Base-by-base conservation (phyloP, 2,797 vertebrate species). In the Kryptopterus vitreolus region DNA sequence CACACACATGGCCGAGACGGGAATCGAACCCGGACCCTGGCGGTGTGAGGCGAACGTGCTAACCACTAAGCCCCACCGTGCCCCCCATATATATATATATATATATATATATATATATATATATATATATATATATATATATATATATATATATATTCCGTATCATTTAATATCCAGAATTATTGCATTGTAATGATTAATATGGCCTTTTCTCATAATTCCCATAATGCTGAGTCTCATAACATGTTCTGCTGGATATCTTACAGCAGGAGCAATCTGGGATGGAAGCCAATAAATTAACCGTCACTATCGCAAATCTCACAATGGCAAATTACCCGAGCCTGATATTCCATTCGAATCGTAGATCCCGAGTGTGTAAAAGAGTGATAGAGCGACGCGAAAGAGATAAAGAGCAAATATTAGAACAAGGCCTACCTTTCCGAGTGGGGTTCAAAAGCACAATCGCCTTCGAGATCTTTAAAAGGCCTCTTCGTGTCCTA, bases 351-450 rank as follows among this genome's bases (percentile, higher is more conserved):
- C 29, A 50, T 31, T 63, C 43, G 24, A 63, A 11, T n/a, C 46
- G 1, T 24, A 57, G 8, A 73, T 73, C 53, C 53, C 22, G 11
- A 58, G 71, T 43, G 33, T 26, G 33, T 43, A 35, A 43, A 43
- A 3, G 33, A 43, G 12, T 24, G 16, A 38, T 53, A 24, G 31
- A 16, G n/a, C 8, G 3, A 26, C 6, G n/a, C 12, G 33, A 58
- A 10, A 57, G 33, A 43, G 53, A 74, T 26, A 33, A 16, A 57
- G 13, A 38, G 7, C 18, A 58, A 74, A 74, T 74, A 58, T 22
- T 12, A 43, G 13, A 58, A 43, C 53, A 43, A 68, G 50, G 76
- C 76, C 46, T 66, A 68, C 62, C 76, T 66, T 53, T 77, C n/a
- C 22, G 72, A 18, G 18, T 13, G 50, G n/a, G 66, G 55, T 46